Base-by-base conservation (phyloP, 2,888 invertebrate genomes). In the Amiota communis region DNA sequence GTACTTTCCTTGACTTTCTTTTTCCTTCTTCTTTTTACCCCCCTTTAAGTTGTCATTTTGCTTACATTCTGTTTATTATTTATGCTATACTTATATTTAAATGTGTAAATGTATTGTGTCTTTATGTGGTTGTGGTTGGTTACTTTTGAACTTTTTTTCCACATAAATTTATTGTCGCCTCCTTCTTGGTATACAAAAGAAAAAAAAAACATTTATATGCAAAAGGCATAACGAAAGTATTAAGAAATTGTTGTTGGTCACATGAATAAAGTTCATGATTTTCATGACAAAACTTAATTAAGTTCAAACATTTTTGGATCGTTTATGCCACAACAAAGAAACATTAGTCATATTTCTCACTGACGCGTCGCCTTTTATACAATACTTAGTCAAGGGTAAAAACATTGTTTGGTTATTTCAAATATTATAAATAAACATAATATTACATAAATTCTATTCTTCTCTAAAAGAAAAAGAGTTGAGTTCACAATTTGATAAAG, bases 231-330 rank as follows among this genome's bases (percentile, higher is more conserved):
- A 56, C 11, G 56, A 69, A 69, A 79, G 75, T 72, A 72, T 63
- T 63, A 75, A 75, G 76, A 36, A 36, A 36, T 20, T 46, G 51
- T 20, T 46, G 51, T 46, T 67, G 20, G 11, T 20, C 51, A 51
- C 51, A 68, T 20, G 67, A 59, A 59, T 48, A 68, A 68, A 68
- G 51, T 77, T 78, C 77, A 65, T 68, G 71, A 79, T 75, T 80
- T 76, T 74, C 78, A 79, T 80, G 80, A 79, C 80, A 78, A 76
- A 79, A 77, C 77, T 72, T 79, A 80, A 79, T 80, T 76, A 79
- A 79, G 67, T 61, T 23, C 13, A 75, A 57, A 10, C 2, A 36
- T 36, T 36, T 36, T 36, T 36, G 8, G 36, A 36, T 36, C 36
- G 36, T 36, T 36, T 36, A 36, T 36, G 36, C 36, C 36, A 6